Conservation (phyloP, 2,888 invertebrate genomes). For the Melinaea marsaeus region DNA sequence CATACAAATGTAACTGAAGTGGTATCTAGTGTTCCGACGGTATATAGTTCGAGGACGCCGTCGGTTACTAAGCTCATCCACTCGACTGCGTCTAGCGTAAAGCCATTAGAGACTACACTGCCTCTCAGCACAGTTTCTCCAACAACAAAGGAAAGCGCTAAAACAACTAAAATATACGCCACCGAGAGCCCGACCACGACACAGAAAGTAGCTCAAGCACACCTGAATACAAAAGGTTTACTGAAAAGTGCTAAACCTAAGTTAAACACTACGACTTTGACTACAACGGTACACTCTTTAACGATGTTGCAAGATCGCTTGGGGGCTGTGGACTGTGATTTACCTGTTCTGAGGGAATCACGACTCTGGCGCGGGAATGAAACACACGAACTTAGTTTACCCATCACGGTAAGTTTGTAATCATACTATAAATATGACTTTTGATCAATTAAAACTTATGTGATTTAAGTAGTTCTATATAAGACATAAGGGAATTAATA, state of each 20-base stretch:
- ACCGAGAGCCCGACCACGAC: slow-evolving; percentile 53
- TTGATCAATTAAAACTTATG: too few species aligned
- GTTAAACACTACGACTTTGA: slow-evolving; percentile 63
- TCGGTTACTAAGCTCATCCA: slow-evolving; percentile 45
- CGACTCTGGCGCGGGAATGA: slow-evolving; percentile 84
- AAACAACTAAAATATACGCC: slow-evolving; percentile 59
- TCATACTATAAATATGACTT: too few species aligned
- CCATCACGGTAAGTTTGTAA: slow-evolving; percentile 78
- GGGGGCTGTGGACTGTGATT: slow-evolving; percentile 81
- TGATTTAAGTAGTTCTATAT: too few species aligned
- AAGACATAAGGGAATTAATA: too few species aligned
- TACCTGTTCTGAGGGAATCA: slow-evolving; percentile 80
- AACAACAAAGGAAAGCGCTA: slow-evolving; percentile 60
- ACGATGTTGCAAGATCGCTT: slow-evolving; percentile 80
- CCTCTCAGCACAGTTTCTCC: slow-evolving; percentile 52
- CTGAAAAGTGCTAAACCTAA: slow-evolving; percentile 70
- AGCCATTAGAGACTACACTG: slow-evolving; percentile 54
- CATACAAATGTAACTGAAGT: slow-evolving; percentile 49
- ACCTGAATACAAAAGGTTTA: slow-evolving; percentile 58
- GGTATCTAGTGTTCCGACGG: slow-evolving; percentile 34
- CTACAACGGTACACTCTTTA: slow-evolving; percentile 54
- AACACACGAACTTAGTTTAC: slow-evolving; percentile 82
- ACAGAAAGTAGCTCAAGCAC: slow-evolving; percentile 56
- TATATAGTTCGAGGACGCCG: slow-evolving; percentile 48
- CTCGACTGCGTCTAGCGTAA: slow-evolving; percentile 43